These are phyloP conservation scores for Anthopleura xanthogrammica DNA, from an alignment of 92 coral and sea anemone genomes.

Conservation along the genomic window DNA sequence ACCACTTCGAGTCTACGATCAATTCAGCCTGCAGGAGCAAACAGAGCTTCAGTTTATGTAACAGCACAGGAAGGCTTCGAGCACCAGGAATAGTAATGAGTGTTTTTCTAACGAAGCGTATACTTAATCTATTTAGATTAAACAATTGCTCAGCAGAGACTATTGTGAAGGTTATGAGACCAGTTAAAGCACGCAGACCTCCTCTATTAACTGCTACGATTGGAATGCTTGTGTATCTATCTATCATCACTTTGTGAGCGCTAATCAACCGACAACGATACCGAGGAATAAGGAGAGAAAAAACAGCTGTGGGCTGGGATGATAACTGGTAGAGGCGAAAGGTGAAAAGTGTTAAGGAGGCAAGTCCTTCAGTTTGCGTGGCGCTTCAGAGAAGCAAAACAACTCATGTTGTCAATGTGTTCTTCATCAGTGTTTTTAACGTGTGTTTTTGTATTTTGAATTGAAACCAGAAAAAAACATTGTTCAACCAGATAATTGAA, in stretches of 20 bases:
- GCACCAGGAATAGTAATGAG: neutral
- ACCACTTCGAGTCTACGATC: neutral
- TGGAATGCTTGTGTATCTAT: neutral
- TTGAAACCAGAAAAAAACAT: too few relatives aligned
- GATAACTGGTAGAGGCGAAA: neutral
- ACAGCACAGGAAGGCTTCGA: neutral
- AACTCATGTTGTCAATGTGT: neutral
- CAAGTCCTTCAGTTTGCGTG: neutral
- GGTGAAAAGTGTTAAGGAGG: neutral
- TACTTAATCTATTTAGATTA: neutral
- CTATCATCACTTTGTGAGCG: constrained; percentile 8
- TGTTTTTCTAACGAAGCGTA: neutral
- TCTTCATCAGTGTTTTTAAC: too few relatives aligned
- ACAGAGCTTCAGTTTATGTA: neutral
- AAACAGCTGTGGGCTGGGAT: neutral
- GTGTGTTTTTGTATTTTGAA: neutral
- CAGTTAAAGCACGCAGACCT: constrained; percentile 3
- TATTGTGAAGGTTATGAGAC: neutral
- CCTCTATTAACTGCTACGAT: neutral
- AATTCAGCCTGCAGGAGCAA: neutral
- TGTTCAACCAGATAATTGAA: too few relatives aligned
- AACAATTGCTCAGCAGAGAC: constrained; percentile 10
- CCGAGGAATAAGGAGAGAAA: neutral
- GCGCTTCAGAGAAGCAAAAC: neutral
- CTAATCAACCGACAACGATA: constrained; percentile 3